phyloP scores from a whole-genome alignment of 2,888 invertebrate genomes.

The Caradrina clavipalpis region DNA sequence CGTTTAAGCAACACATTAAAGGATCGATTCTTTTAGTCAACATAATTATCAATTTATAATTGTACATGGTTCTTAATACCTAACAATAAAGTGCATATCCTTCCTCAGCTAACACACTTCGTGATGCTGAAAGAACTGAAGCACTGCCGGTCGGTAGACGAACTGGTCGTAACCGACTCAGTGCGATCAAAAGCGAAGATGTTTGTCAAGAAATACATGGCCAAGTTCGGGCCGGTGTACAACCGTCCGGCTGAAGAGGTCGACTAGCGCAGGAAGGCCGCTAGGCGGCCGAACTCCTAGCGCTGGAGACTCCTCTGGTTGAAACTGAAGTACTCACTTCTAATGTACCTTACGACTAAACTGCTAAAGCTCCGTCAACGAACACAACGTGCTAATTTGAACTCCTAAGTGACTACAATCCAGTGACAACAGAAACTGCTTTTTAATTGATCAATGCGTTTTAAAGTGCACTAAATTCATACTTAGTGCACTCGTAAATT shows the following conservation, averaged over 20 bases:
- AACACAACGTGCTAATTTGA: not conserved
- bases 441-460: constrained; percentile 7
- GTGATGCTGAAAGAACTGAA: constrained; percentile 98
- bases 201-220: constrained; percentile 99
- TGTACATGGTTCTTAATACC: too few relatives aligned
- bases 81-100: not conserved
- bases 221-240: constrained; percentile 96
- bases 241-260: constrained; percentile 92
- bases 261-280: constrained; percentile 77
- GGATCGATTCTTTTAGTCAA: too few relatives aligned
- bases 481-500: constrained; percentile 6
- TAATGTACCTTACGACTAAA: not conserved
- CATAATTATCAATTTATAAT: too few relatives aligned
- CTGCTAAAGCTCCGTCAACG: not conserved
- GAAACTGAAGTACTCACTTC: not conserved
- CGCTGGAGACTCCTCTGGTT: not conserved
- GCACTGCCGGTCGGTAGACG: constrained; percentile 96
- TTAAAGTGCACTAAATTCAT: constrained; percentile 18
- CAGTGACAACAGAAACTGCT: not conserved
- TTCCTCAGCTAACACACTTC: constrained; percentile 96
- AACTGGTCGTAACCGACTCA: constrained; percentile 96
- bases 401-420: constrained; percentile 4
- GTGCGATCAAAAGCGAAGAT: constrained; percentile 98
- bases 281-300: constrained; percentile 15
- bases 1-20: too few relatives aligned